Evolutionary conservation across 2,113 vertebrate species (phyloP).

Genomic region (Cinclus mexicanus): DNA sequence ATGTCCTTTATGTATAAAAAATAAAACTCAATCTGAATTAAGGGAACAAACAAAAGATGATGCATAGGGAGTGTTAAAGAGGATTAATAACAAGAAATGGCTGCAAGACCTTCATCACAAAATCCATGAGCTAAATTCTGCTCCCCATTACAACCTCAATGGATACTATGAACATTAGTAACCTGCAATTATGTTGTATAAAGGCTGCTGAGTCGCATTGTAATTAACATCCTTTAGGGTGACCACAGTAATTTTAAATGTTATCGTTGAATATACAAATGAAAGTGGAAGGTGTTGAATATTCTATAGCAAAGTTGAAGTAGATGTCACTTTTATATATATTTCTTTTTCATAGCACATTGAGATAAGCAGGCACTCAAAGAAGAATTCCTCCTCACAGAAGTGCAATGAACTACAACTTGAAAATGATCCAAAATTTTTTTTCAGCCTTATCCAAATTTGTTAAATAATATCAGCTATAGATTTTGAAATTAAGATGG

Average conservation of each 20-base stretch:
- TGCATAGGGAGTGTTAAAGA: constrained; percentile 50
- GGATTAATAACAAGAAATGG: constrained; percentile 63
- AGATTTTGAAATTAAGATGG: background rate
- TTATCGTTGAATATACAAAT: constrained; percentile 29
- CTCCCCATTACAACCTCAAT: constrained; percentile 56
- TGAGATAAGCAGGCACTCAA: background rate
- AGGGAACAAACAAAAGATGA: constrained; percentile 63
- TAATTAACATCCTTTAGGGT: constrained; percentile 67
- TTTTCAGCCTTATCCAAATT: background rate
- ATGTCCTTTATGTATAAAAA: constrained; percentile 53
- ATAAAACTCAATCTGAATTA: constrained; percentile 52
- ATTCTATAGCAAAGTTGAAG: constrained; percentile 47
- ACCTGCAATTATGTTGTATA: constrained; percentile 66
- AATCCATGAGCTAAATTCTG: constrained; percentile 61
- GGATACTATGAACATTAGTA: constrained; percentile 64
- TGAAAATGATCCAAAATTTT: background rate
- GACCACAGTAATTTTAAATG: constrained; percentile 68
- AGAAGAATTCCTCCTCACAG: background rate
- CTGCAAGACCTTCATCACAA: constrained; percentile 52
- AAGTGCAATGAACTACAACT: background rate
- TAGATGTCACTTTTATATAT: background rate
- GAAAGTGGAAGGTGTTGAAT: constrained; percentile 60
- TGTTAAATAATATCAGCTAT: background rate
- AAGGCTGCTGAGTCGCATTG: constrained; percentile 29
- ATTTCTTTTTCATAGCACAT: background rate